Conservation (phyloP, 2,888 invertebrate genomes). For the Leucania comma region DNA sequence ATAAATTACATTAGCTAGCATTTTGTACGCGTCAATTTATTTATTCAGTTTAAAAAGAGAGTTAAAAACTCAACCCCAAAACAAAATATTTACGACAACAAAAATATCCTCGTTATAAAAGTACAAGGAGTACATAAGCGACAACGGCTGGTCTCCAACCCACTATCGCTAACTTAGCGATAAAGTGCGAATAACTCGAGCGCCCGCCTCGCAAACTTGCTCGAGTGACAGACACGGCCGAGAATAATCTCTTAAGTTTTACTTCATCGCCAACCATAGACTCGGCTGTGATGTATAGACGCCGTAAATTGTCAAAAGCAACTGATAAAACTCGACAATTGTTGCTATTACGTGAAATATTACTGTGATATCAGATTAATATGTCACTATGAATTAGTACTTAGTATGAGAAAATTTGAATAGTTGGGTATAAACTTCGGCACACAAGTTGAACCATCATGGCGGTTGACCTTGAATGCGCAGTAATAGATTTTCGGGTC, state of each 20-base stretch:
- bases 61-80: background rate
- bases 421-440: background rate
- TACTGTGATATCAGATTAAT: slow-evolving; percentile 27
- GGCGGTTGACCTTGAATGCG: no score
- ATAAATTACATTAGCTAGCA: background rate
- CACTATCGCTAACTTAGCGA: slow-evolving; percentile 69
- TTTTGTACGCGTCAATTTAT: background rate
- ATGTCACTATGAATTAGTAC: slow-evolving; percentile 8
- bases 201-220: slow-evolving; percentile 63
- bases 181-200: slow-evolving; percentile 73
- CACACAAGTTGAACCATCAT: no score
- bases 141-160: slow-evolving; percentile 61
- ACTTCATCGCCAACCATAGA: slow-evolving; percentile 67
- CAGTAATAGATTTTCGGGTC: no score
- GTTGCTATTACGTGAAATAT: slow-evolving; percentile 49
- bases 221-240: slow-evolving; percentile 69
- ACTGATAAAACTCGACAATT: slow-evolving; percentile 63
- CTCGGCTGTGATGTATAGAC: slow-evolving; percentile 60
- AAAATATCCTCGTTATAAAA: slow-evolving; percentile 53
- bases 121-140: slow-evolving; percentile 67
- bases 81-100: slow-evolving; percentile 26
- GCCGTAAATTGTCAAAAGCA: slow-evolving; percentile 62
- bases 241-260: slow-evolving; percentile 73
- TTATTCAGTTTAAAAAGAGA: background rate
- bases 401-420: background rate